These are phyloP conservation scores for Holotrichia oblita DNA, from an alignment of 1,140 invertebrate genomes.

Conservation along the genomic window DNA sequence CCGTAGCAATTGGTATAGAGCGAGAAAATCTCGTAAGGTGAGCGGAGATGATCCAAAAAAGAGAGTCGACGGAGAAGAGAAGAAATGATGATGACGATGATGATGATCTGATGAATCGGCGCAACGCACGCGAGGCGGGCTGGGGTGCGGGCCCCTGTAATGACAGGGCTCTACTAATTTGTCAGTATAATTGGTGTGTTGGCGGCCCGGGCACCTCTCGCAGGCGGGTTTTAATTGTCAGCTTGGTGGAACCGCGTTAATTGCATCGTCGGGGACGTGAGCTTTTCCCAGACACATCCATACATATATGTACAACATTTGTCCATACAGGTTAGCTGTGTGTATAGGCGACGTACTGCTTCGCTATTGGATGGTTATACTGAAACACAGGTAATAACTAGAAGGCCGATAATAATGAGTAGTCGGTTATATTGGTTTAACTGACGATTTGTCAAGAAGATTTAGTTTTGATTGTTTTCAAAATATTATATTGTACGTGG, in stretches of 20 bases:
- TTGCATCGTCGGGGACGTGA: conserved; percentile 43
- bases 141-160: conserved; percentile 43
- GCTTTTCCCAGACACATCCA: not conserved
- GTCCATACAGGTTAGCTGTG: not conserved
- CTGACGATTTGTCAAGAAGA: not conserved
- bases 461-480: not conserved
- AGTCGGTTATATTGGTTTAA: not conserved
- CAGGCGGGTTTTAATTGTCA: conserved; percentile 55
- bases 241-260: conserved; percentile 50
- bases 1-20: conserved; percentile 17
- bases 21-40: conserved; percentile 16
- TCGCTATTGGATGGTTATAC: too few relatives aligned
- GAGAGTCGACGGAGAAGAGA: conserved; percentile 18
- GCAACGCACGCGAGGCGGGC: conserved; percentile 35
- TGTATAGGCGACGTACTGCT: not conserved
- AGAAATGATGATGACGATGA: conserved; percentile 17
- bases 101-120: conserved; percentile 38
- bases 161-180: conserved; percentile 55
- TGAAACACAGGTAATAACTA: too few relatives aligned
- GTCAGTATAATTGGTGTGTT: conserved; percentile 55
- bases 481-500: too few relatives aligned
- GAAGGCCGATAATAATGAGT: too few relatives aligned
- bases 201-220: conserved; percentile 48
- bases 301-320: not conserved
- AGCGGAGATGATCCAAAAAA: not conserved